phyloP scores from a whole-genome alignment of 2,113 vertebrate species.

The Triplophysa rosa region DNA sequence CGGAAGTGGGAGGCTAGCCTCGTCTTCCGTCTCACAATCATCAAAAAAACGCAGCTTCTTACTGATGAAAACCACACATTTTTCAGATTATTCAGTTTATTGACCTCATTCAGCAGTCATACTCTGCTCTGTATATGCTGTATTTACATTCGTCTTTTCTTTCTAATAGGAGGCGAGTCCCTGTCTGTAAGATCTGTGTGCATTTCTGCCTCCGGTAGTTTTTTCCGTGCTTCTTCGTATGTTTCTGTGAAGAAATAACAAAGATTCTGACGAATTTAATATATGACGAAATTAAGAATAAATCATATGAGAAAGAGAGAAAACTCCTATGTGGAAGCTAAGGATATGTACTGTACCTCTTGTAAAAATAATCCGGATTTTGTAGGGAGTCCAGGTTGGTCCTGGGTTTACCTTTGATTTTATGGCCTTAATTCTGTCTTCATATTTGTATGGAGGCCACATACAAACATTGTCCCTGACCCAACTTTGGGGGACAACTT shows the following conservation, averaged over 20 bases:
- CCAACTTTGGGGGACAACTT: conserved; percentile 12
- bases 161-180: background rate
- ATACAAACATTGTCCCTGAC: conserved; percentile 19
- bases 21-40: background rate
- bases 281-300: background rate
- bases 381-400: background rate
- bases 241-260: conserved; percentile 9
- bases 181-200: background rate
- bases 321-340: background rate
- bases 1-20: background rate
- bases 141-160: conserved; percentile 8
- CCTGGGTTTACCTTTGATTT: conserved; percentile 5
- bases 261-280: background rate
- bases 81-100: background rate
- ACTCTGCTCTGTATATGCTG: conserved; percentile 1
- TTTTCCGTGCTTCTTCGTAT: background rate
- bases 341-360: background rate
- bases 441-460: background rate
- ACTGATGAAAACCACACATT: too few relatives aligned
- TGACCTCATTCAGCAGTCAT: background rate
- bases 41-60: background rate
- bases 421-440: conserved; percentile 16
- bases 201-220: conserved; percentile 7
- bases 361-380: conserved; percentile 6
- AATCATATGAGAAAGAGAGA: background rate